Conservation (phyloP, 2,888 invertebrate species). For the Gymnosoma rotundatum region DNA sequence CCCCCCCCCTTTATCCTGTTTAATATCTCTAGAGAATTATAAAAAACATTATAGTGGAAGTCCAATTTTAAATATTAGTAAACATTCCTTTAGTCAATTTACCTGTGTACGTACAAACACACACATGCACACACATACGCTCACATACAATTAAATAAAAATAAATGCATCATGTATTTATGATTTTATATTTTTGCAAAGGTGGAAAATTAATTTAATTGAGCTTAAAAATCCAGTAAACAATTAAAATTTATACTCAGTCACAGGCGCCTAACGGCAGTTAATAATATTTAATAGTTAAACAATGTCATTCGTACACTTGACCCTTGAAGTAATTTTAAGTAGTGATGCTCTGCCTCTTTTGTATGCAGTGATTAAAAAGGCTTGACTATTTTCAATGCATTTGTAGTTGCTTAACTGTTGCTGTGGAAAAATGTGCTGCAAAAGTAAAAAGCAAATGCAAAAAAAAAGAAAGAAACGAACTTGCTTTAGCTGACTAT, state of each 20-base stretch:
- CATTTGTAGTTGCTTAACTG: too few relatives aligned
- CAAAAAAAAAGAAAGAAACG: too few relatives aligned
- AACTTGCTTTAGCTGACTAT: too few relatives aligned
- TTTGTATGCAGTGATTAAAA: too few relatives aligned
- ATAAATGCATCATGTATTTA: not conserved
- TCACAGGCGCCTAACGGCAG: constrained; percentile 48
- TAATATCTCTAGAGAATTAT: constrained; percentile 60
- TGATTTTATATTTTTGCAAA: constrained; percentile 1
- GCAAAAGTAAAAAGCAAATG: too few relatives aligned
- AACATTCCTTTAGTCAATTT: constrained; percentile 35
- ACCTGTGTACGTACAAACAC: not conserved
- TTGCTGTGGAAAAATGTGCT: too few relatives aligned
- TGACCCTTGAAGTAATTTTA: not conserved
- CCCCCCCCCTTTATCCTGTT: not conserved
- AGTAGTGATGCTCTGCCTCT: too few relatives aligned
- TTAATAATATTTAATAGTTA: constrained; percentile 50
- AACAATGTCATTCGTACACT: constrained; percentile 19
- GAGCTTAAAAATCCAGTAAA: constrained; percentile 70
- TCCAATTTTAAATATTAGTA: constrained; percentile 53
- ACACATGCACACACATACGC: not conserved
- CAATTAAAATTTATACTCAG: constrained; percentile 66
- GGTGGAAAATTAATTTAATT: constrained; percentile 69
- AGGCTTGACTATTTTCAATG: too few relatives aligned
- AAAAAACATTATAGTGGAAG: constrained; percentile 52
- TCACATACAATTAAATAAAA: not conserved